Conservation (phyloP, 2,888 invertebrate genomes). For the Drosophila subquinaria region DNA sequence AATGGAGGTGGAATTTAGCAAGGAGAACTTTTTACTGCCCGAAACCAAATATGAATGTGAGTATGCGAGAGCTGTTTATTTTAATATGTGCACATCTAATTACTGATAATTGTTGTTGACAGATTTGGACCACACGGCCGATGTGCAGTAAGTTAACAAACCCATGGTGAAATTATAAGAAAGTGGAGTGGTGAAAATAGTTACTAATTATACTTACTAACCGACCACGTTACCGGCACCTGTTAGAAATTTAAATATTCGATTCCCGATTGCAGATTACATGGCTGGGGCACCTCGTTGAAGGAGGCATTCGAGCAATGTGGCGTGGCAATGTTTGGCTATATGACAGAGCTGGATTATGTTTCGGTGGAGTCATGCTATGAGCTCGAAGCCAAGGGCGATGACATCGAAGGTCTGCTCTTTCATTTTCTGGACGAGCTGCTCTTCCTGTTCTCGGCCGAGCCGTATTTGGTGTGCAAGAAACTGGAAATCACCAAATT, state of each 20-base stretch:
- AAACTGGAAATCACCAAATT: constrained; percentile 95
- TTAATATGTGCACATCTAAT: constrained; percentile 39
- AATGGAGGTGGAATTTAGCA: constrained; percentile 86
- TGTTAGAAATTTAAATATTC: not conserved
- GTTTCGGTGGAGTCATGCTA: constrained; percentile 93
- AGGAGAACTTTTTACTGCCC: constrained; percentile 89
- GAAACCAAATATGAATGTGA: constrained; percentile 93
- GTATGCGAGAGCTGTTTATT: constrained; percentile 70
- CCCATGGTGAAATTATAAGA: not conserved
- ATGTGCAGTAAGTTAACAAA: constrained; percentile 95
- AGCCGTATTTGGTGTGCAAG: constrained; percentile 94
- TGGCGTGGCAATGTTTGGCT: constrained; percentile 98
- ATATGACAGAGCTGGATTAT: constrained; percentile 96
- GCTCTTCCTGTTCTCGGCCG: constrained; percentile 95
- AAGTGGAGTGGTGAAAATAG: not conserved
- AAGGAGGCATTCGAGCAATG: constrained; percentile 97
- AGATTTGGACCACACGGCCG: constrained; percentile 99
- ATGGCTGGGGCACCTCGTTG: constrained; percentile 95
- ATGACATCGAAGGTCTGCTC: constrained; percentile 94
- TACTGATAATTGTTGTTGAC: constrained; percentile 50
- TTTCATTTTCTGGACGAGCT: constrained; percentile 98
- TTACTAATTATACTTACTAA: not conserved
- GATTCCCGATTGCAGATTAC: constrained; percentile 88
- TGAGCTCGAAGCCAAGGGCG: constrained; percentile 94
- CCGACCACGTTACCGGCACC: constrained; percentile 10